A percentile compares a stretch with the other conserved stretches of the same genome.
Conservation (phyloP, 2,797 vertebrate species). For the Miopithecus talapoin region DNA sequence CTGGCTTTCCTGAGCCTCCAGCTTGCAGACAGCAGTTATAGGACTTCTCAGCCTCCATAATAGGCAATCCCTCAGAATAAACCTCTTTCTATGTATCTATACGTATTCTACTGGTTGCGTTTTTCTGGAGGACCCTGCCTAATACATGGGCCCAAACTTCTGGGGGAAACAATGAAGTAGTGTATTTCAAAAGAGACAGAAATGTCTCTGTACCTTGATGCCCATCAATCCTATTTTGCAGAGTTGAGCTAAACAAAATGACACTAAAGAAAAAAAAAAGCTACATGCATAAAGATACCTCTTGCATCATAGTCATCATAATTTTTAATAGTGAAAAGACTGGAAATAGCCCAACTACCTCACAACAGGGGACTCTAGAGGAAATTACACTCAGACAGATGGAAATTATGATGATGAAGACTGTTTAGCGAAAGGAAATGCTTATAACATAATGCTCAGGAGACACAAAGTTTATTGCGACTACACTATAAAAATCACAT, state of each 20-base stretch:
- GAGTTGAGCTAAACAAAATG: not conserved
- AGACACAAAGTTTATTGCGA: not conserved
- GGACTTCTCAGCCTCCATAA: not conserved
- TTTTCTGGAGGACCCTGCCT: not conserved
- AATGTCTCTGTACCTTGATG: not conserved
- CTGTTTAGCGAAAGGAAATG: not conserved
- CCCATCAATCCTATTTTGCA: not conserved
- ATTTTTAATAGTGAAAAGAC: not conserved
- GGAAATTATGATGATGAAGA: conserved; percentile 1
- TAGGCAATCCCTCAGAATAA: not conserved
- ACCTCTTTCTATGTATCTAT: not conserved
- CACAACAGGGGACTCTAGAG: not conserved
- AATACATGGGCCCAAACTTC: not conserved
- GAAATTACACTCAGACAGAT: not conserved
- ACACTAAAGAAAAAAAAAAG: not conserved
- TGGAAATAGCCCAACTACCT: not conserved
- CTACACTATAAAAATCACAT: not conserved
- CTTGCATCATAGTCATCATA: not conserved
- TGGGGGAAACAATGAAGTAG: not conserved
- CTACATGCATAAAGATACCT: not conserved
- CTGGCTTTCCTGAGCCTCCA: not conserved
- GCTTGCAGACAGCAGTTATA: no score
- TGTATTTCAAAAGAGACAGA: not conserved
- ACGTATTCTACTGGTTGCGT: not conserved
- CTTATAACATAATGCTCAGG: not conserved